Percentiles rank a stretch among this genome's conserved stretches.
phyloP scores from a whole-genome alignment of 2,888 invertebrate genomes.

The Saturnia japonica region DNA sequence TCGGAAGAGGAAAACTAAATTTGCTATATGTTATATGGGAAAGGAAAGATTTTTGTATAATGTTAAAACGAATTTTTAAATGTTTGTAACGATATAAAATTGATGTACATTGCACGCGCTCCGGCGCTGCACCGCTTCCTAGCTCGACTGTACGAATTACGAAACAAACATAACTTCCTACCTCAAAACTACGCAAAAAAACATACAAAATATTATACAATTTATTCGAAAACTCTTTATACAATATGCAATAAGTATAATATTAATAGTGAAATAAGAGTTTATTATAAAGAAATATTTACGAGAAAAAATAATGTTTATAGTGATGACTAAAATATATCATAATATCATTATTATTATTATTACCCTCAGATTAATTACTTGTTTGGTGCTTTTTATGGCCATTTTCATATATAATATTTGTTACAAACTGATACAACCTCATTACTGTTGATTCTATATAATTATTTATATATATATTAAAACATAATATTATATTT shows the following conservation, averaged over 20 bases:
- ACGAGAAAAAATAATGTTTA: conserved; percentile 63
- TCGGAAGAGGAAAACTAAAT: conserved; percentile 76
- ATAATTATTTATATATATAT: conserved; percentile 27
- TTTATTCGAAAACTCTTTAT: conserved; percentile 67
- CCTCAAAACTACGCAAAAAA: conserved; percentile 78
- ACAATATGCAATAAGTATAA: conserved; percentile 67
- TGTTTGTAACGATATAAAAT: conserved; percentile 52
- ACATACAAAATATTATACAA: conserved; percentile 64
- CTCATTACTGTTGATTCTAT: conserved; percentile 61
- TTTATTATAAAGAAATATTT: conserved; percentile 79
- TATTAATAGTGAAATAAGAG: conserved; percentile 76
- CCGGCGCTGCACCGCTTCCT: conserved; percentile 26
- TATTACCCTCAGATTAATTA: conserved; percentile 33
- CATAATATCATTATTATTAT: conserved; percentile 52
- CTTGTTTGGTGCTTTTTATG: conserved; percentile 73
- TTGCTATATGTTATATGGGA: conserved; percentile 74
- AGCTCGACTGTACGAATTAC: conserved; percentile 36
- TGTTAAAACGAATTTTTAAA: conserved; percentile 78
- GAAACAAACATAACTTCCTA: conserved; percentile 70
- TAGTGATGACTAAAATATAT: conserved; percentile 68
- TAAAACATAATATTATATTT: conserved; percentile 13
- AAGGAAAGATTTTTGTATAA: conserved; percentile 75
- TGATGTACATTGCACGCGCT: conserved; percentile 23
- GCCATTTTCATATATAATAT: conserved; percentile 71
- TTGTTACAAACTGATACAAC: conserved; percentile 63